These are phyloP conservation scores for Helleia helle DNA, from an alignment of 2,888 invertebrate species.

Conservation along the genomic window DNA sequence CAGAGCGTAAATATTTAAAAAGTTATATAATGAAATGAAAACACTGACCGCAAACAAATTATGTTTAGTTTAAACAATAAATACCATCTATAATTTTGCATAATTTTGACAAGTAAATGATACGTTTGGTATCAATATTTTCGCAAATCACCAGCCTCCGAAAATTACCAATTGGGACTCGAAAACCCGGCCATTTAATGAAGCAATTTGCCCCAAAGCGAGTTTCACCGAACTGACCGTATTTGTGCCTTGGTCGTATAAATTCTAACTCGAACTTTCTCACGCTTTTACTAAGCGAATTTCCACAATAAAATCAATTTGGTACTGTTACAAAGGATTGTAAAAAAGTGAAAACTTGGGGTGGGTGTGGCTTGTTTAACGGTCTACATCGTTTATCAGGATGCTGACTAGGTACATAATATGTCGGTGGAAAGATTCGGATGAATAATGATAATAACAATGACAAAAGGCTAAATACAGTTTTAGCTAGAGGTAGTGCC, in stretches of 20 bases:
- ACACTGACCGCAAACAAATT: background rate
- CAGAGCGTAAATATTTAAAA: too few species aligned
- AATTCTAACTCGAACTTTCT: constrained; percentile 28
- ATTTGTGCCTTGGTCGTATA: background rate
- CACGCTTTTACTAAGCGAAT: constrained; percentile 63
- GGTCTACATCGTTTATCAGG: too few species aligned
- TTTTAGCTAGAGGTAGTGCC: too few species aligned
- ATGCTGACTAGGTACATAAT: too few species aligned
- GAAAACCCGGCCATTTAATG: background rate
- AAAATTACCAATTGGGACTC: background rate
- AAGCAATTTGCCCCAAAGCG: constrained; percentile 4
- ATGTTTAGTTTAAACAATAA: too few species aligned
- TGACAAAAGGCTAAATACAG: too few species aligned
- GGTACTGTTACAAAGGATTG: constrained; percentile 26
- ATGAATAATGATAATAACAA: too few species aligned
- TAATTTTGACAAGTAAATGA: background rate
- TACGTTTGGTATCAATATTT: background rate
- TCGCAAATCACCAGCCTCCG: background rate
- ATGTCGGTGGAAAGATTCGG: too few species aligned
- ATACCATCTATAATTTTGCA: too few species aligned
- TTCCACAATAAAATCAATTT: constrained; percentile 61
- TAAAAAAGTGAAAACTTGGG: background rate
- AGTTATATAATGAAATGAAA: too few species aligned
- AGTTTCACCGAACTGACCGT: background rate
- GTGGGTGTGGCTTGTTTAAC: too few species aligned